Conservation (phyloP, 2,888 invertebrate species). For the Cabera pusaria region DNA sequence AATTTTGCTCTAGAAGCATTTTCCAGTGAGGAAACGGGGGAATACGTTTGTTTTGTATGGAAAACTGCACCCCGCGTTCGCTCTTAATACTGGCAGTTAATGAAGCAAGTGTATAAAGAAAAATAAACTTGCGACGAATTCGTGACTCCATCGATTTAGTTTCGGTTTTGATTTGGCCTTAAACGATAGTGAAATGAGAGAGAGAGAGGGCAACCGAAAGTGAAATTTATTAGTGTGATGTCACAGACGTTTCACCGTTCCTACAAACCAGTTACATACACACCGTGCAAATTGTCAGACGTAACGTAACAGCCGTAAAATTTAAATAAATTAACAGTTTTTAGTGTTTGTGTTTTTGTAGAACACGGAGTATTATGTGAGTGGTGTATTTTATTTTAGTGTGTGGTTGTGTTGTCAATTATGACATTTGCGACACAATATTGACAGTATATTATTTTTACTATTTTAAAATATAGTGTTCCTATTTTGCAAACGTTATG, state of each 20-base stretch:
- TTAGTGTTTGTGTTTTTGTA: slow-evolving; percentile 1
- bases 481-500: too few species aligned
- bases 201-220: slow-evolving; percentile 63
- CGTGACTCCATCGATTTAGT: slow-evolving; percentile 1
- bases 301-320: slow-evolving; percentile 18
- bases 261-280: slow-evolving; percentile 40
- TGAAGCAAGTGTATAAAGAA: slow-evolving; percentile 14
- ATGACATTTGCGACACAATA: too few species aligned
- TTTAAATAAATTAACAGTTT: slow-evolving; percentile 14
- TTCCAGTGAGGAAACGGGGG: too few species aligned
- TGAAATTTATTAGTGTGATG: slow-evolving; percentile 60
- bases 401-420: too few species aligned
- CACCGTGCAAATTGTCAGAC: slow-evolving; percentile 20
- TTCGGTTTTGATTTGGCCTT: slow-evolving; percentile 32
- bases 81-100: background rate
- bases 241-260: slow-evolving; percentile 56
- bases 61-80: too few species aligned
- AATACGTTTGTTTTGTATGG: too few species aligned
- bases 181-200: slow-evolving; percentile 61
- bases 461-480: too few species aligned
- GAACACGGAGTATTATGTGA: slow-evolving; percentile 8
- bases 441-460: too few species aligned
- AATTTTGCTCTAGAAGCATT: too few species aligned
- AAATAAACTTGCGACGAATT: background rate
- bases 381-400: slow-evolving; percentile 1